Conservation (phyloP, 2,888 invertebrate species). For the Trachelus stipa region DNA sequence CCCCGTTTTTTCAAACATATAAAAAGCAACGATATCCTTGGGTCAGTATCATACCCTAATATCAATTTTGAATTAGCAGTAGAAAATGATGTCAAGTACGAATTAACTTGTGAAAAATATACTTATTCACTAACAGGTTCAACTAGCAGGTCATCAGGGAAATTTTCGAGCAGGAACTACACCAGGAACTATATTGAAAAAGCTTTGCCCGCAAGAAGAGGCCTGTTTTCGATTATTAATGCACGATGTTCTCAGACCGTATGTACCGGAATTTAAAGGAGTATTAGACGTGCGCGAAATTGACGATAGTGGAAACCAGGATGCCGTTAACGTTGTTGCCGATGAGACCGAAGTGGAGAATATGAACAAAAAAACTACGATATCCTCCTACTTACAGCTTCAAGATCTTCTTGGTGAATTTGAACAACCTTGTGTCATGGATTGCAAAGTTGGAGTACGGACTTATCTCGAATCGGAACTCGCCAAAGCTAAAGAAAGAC, state of each 20-base stretch:
- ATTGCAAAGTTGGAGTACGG: conserved; percentile 94
- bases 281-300: conserved; percentile 57
- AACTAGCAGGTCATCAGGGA: conserved; percentile 94
- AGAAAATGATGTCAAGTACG: not conserved
- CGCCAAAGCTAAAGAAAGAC: conserved; percentile 94
- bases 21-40: conserved; percentile 96
- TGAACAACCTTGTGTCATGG: conserved; percentile 95
- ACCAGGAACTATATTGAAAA: conserved; percentile 94
- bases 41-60: conserved; percentile 69
- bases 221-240: conserved; percentile 87
- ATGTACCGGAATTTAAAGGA: conserved; percentile 95
- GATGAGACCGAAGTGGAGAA: conserved; percentile 33
- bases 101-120: not conserved
- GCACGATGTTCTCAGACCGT: conserved; percentile 89
- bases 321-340: conserved; percentile 4
- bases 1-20: conserved; percentile 96
- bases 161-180: conserved; percentile 94
- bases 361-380: conserved; percentile 37
- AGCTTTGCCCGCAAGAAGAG: conserved; percentile 90
- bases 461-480: conserved; percentile 96
- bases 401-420: conserved; percentile 94
- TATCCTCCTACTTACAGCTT: conserved; percentile 81
- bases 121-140: conserved; percentile 63
- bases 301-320: conserved; percentile 52
- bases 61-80: not conserved